Base-by-base conservation (phyloP, 2,797 vertebrate genomes). In the Megalops cyprinoides region DNA sequence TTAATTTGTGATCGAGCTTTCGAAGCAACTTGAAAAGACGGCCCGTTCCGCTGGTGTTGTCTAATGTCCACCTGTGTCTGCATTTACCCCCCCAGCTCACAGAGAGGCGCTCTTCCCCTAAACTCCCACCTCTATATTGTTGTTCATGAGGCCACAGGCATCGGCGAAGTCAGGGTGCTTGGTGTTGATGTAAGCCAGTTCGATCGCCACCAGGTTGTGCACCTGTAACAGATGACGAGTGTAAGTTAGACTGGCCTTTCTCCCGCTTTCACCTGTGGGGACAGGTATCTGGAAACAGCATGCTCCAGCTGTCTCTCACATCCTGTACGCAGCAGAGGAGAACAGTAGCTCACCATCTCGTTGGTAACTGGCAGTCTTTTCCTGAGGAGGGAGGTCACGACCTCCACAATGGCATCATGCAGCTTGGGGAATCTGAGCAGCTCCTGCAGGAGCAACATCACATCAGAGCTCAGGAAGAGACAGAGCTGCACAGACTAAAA, bases 121-220 rank as follows among this genome's bases (percentile, higher is more conserved):
- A n/a, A n/a, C 83, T 82, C 89, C 94, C 88, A 99, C 98, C 97
- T 99, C 98, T 84, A 98, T 97, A 79, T 99, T 99, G 89, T 98
- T 99, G 89, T 99, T 99, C 95, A 99, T 96, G 85, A 99, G 93
- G 39, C 97, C 98, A 85, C 97, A 99, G 82, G 98, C 98, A 81
- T 99, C 98, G 37, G 97, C 97, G 46, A 99, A 99, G 93, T 99
- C 98, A 1, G 98, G 98, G 85, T 99, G 98, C 83, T 99, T 99
- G 60, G 98, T 99, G 90, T 99, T 99, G 92, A 99, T 99, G 88
- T 99, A 99, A 56, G 98, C 98, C 85, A 99, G 90, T 87, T 99
- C 98, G 76, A 99, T 99, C 5, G 98, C 98, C 81, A 99, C 98
- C 89, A 99, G 88, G 89, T 99, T 99, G 88, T 99, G 98, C 67